Percentiles rank a stretch among this genome's conserved stretches.
Conservation (phyloP, 2,113 vertebrate genomes). For the Centrocercus urophasianus region DNA sequence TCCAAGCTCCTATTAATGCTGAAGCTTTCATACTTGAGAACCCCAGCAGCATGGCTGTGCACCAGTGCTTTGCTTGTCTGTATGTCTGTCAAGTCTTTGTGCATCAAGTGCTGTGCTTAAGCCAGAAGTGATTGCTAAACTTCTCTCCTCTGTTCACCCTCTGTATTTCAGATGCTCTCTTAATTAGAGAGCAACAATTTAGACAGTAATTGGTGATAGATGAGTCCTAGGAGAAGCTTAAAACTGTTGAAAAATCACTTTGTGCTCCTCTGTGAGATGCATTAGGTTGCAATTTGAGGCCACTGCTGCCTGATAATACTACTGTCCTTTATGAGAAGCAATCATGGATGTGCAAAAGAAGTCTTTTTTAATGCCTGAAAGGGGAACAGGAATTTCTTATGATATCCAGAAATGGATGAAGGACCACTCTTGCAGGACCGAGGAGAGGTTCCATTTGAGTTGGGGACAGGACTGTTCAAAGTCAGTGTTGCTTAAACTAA, state of each 20-base stretch:
- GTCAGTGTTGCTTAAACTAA: neutral
- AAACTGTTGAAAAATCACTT: conserved; percentile 28
- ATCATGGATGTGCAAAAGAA: neutral
- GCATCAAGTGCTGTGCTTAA: conserved; percentile 46
- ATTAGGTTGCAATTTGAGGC: neutral
- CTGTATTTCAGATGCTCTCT: conserved; percentile 46
- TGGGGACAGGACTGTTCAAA: neutral
- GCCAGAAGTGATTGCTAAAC: conserved; percentile 53
- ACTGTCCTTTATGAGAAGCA: neutral
- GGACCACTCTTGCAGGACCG: neutral
- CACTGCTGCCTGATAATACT: neutral
- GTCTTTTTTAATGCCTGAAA: neutral
- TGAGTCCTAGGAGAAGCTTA: conserved; percentile 18
- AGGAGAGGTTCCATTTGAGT: neutral
- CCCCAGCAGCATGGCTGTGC: conserved; percentile 67
- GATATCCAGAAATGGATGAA: neutral
- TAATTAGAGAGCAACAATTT: conserved; percentile 16
- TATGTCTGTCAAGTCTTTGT: conserved; percentile 64
- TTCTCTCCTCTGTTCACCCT: conserved; percentile 64
- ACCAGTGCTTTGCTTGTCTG: conserved; percentile 66
- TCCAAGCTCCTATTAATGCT: neutral
- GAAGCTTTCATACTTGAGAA: conserved; percentile 49
- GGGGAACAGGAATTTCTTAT: neutral
- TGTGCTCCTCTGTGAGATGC: conserved; percentile 8
- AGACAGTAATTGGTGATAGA: neutral